These are phyloP conservation scores for Parazoanthus darwini DNA, from an alignment of 92 coral and sea anemone species.

Conservation along the genomic window DNA sequence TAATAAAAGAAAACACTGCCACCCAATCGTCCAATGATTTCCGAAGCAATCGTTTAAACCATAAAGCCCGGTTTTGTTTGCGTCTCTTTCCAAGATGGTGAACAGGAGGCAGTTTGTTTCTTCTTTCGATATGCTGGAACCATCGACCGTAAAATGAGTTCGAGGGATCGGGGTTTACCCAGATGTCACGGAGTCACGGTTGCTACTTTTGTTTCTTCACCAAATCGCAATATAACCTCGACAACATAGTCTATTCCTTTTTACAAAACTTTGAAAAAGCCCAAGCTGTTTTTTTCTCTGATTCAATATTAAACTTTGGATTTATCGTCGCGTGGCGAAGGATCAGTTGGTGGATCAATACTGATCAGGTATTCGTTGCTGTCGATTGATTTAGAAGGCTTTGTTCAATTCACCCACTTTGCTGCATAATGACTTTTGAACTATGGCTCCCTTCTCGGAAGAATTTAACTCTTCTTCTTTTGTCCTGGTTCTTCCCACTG, in stretches of 20 bases:
- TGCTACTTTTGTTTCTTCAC: neutral
- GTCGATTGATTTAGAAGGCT: neutral
- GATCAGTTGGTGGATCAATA: neutral
- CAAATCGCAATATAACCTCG: neutral
- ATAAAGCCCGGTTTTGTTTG: no score
- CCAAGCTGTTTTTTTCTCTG: neutral
- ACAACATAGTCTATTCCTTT: neutral
- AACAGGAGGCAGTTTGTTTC: neutral
- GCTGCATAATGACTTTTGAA: conserved; percentile 22
- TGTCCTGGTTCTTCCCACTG: neutral
- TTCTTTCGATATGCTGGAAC: neutral
- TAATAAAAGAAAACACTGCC: neutral
- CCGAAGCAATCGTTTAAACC: neutral
- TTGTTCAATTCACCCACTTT: neutral
- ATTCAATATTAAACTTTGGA: neutral
- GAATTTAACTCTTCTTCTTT: neutral
- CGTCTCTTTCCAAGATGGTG: neutral
- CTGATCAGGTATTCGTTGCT: neutral
- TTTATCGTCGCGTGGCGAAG: conserved; percentile 17
- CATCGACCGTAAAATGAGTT: neutral
- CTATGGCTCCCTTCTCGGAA: neutral
- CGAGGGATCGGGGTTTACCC: neutral
- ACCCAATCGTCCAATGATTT: neutral
- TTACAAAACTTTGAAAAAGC: neutral
- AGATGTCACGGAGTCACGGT: neutral